phyloP scores from a whole-genome alignment of 2,113 vertebrate species.

The Mohoua ochrocephala region DNA sequence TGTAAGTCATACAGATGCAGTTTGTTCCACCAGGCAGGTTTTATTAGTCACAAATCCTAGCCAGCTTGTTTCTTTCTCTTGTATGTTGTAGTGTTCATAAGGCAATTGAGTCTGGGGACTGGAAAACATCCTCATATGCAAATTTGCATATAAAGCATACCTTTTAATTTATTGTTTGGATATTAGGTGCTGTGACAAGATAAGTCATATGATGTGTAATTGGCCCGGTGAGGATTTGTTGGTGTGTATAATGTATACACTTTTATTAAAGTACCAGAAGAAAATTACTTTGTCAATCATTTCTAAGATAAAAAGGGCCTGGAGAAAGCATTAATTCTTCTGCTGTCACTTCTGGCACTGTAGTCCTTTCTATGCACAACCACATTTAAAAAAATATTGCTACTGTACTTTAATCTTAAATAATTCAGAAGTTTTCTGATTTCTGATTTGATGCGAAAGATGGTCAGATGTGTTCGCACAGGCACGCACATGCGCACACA shows the following conservation, averaged over 20 bases:
- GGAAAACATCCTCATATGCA: conserved; percentile 30
- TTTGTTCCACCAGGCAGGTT: conserved; percentile 14
- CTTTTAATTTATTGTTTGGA: conserved; percentile 58
- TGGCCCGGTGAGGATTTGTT: conserved; percentile 4
- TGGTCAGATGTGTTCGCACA: neutral
- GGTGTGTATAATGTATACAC: conserved; percentile 47
- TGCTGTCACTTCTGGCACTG: conserved; percentile 45
- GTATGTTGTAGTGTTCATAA: conserved; percentile 15
- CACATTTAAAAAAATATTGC: conserved; percentile 4
- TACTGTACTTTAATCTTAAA: conserved; percentile 18
- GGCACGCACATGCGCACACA: fast-evolving
- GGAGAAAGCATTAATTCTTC: conserved; percentile 63
- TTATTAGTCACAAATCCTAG: conserved; percentile 25
- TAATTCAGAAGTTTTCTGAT: neutral
- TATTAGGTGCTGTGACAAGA: conserved; percentile 35
- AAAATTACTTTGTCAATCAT: conserved; percentile 73
- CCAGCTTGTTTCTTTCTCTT: neutral
- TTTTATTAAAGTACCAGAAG: conserved; percentile 67
- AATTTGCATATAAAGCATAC: conserved; percentile 37
- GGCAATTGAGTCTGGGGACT: conserved; percentile 33
- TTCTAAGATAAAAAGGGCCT: conserved; percentile 48
- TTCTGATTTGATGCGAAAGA: neutral
- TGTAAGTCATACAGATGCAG: conserved; percentile 7
- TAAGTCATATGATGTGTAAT: conserved; percentile 47
- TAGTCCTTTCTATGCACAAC: conserved; percentile 15